These are phyloP conservation scores for Scelioninae gen. 2 DNA, from an alignment of 2,888 invertebrate genomes.

Conservation along the genomic window DNA sequence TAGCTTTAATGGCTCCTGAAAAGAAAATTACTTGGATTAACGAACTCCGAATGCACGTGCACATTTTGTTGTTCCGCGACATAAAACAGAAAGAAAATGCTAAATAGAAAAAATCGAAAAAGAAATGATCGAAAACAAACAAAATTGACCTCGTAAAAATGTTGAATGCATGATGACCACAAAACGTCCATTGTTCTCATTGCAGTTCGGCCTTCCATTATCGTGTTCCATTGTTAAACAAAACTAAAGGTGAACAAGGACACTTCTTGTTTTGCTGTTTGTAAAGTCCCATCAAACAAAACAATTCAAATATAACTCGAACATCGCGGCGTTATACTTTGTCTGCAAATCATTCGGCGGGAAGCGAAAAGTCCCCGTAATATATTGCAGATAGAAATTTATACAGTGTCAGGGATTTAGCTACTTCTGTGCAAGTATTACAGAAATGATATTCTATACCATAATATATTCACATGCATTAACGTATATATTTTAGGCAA, in stretches of 20 bases:
- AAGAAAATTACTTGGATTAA: constrained; percentile 12
- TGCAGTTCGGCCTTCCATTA: constrained; percentile 37
- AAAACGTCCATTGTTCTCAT: constrained; percentile 45
- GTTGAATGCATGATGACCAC: constrained; percentile 19
- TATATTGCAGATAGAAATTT: constrained; percentile 9
- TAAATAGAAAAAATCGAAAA: constrained; percentile 3
- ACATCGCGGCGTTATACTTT: constrained; percentile 15
- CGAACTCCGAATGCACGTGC: background rate
- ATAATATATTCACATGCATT: constrained; percentile 2
- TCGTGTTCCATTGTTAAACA: constrained; percentile 45
- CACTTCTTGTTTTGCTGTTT: constrained; percentile 40
- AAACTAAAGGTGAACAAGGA: constrained; percentile 52
- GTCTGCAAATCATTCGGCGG: constrained; percentile 24
- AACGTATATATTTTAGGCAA: too few relatives aligned
- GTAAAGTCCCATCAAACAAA: constrained; percentile 32
- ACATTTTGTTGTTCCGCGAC: background rate
- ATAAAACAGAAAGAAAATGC: background rate
- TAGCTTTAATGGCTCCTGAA: constrained; percentile 14
- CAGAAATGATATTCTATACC: constrained; percentile 1
- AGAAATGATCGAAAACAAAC: constrained; percentile 19
- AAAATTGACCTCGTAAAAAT: constrained; percentile 26
- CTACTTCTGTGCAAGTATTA: constrained; percentile 4
- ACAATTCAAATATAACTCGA: constrained; percentile 43
- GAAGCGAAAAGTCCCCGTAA: background rate
- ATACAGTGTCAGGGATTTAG: constrained; percentile 10